Base-by-base conservation (phyloP, 2,797 vertebrate genomes). In the Pseudomugil gertrudae region DNA sequence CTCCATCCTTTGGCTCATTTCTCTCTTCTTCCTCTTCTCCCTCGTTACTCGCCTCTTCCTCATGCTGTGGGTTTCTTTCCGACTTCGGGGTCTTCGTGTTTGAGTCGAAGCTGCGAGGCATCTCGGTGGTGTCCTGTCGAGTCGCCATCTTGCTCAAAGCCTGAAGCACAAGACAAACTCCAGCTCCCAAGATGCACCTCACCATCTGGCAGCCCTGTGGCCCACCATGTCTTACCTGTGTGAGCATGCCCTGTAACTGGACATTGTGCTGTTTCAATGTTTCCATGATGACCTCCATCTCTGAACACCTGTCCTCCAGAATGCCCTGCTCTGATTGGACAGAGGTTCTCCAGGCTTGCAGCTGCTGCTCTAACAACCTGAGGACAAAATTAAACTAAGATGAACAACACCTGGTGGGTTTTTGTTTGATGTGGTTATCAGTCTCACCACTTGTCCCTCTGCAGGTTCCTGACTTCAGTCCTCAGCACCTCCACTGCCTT, bases 281-380 rank as follows among this genome's bases (percentile, higher is more conserved):
- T 33, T 91, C 91, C 85, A 97, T 87, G 74, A 92, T 93, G 52
- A 89, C 87, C 85, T 96, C 95, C 84, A 96, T 89, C 79, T 90
- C 83, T 4, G 78, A 80, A 59, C 81, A 94, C 82, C 88, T 93
- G 72, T 94, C 91, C 85, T 95, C 92, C 69, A 97, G 92, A 68
- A 78, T 69, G 45, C 87, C 69, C 1, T 92, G 91, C 52, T 95
- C 90, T 29, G 93, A 90, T 83, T 93, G 92, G 43, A 95, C 77
- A 6, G 93, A 81, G 9, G 90, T 72, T 66, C 87, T 94, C 94
- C 90, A 94, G 11, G 65, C 89, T 33, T 89, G 88, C 69, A 97
- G 77, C 68, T 95, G 87, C 66, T 94, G 92, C 79, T 94, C 94
- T 76, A 96, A 66, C 60, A 95, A 70, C 87, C 96, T 97, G 73